Evolutionary conservation across 2,113 vertebrate species (phyloP).

Genomic region (Hippocampus barbouri): DNA sequence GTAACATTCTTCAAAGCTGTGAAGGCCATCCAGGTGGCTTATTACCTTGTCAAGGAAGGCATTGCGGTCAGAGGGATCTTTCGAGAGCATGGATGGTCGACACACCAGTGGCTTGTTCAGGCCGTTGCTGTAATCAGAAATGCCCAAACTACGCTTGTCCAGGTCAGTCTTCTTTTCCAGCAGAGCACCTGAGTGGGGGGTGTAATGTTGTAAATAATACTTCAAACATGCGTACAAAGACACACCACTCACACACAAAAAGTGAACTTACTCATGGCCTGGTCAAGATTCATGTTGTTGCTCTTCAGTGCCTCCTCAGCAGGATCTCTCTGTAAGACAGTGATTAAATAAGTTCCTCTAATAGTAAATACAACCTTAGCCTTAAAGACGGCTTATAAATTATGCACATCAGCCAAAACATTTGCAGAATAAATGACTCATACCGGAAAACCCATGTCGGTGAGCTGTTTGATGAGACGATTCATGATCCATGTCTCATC

Average conservation of each 20-base stretch:
- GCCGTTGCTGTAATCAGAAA: slow-evolving; percentile 91
- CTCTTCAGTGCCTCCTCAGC: slow-evolving; percentile 98
- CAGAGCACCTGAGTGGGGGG: slow-evolving; percentile 79
- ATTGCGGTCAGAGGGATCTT: slow-evolving; percentile 94
- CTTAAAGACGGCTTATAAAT: not conserved
- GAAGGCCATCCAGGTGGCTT: not conserved
- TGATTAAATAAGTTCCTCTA: slow-evolving; percentile 1
- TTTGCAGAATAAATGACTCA: slow-evolving; percentile 29
- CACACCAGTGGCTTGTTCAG: slow-evolving; percentile 90
- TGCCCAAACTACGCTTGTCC: slow-evolving; percentile 95
- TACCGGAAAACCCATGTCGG: slow-evolving; percentile 99
- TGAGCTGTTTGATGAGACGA: slow-evolving; percentile 95
- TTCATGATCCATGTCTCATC: slow-evolving; percentile 95
- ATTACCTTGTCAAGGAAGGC: slow-evolving; percentile 92
- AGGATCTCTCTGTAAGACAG: slow-evolving; percentile 86
- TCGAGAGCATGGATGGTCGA: slow-evolving; percentile 91
- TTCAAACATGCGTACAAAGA: not conserved
- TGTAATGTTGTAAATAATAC: not conserved
- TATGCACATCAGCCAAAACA: not conserved
- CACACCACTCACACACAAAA: not conserved
- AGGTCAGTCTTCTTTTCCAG: slow-evolving; percentile 98
- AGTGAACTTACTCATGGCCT: slow-evolving; percentile 94
- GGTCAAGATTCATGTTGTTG: slow-evolving; percentile 97
- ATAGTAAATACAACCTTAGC: not conserved
- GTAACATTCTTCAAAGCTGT: not conserved